phyloP scores from a whole-genome alignment of 2,888 invertebrate genomes.

The Antitype chi region DNA sequence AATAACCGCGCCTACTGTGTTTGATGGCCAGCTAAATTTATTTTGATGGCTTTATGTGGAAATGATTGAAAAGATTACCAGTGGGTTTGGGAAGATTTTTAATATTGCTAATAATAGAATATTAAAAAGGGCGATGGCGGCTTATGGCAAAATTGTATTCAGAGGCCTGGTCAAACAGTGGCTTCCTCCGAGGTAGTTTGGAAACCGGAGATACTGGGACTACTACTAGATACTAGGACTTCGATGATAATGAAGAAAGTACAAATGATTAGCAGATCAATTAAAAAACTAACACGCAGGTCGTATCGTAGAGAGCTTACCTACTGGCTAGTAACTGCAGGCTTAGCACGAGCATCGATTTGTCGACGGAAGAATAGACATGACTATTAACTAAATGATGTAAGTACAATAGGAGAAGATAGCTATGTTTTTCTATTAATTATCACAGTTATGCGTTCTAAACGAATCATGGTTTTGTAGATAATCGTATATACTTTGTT shows the following conservation, averaged over 20 bases:
- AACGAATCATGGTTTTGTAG: too few species aligned
- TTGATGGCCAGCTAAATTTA: conserved; percentile 42
- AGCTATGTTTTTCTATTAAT: too few species aligned
- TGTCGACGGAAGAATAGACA: too few species aligned
- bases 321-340: neutral
- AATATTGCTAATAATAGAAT: conserved; percentile 24
- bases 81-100: conserved; percentile 4
- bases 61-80: conserved; percentile 45
- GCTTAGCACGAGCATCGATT: too few species aligned
- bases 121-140: conserved; percentile 3
- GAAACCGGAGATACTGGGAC: too few species aligned
- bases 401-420: too few species aligned
- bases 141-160: neutral
- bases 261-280: too few species aligned
- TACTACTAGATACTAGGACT: too few species aligned
- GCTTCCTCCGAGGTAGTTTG: neutral
- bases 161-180: neutral
- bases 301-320: neutral
- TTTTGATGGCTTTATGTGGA: conserved; percentile 33
- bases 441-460: too few species aligned
- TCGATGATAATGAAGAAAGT: neutral
- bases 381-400: too few species aligned
- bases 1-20: conserved; percentile 34
- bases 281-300: neutral
- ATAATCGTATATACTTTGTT: too few species aligned